These are phyloP conservation scores for Gobius niger DNA, from an alignment of 2,113 vertebrate species.

Conservation along the genomic window DNA sequence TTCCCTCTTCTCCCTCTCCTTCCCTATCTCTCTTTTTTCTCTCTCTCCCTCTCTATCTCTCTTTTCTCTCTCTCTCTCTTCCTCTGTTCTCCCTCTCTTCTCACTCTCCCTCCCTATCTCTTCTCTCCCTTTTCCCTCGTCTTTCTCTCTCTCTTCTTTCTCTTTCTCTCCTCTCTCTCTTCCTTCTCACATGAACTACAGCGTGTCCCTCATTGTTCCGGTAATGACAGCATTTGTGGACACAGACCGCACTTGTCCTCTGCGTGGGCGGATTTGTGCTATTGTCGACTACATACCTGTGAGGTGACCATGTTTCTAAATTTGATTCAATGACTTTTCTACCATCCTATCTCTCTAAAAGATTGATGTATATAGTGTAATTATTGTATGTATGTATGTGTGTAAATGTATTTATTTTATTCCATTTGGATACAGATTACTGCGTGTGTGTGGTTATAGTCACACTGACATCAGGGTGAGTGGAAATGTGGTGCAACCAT, in stretches of 20 bases:
- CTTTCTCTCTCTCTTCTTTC: background rate
- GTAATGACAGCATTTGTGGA: slow-evolving; percentile 22
- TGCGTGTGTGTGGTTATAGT: slow-evolving; percentile 4
- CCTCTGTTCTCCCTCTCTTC: no score
- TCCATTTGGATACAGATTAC: no score
- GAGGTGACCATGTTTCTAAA: background rate
- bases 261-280: slow-evolving; percentile 20
- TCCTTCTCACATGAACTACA: slow-evolving; percentile 48
- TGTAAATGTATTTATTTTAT: no score
- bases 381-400: no score
- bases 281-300: background rate
- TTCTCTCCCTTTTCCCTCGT: background rate
- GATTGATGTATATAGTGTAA: no score
- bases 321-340: no score
- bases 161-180: slow-evolving; percentile 8
- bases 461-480: slow-evolving; percentile 14
- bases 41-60: background rate
- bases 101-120: no score
- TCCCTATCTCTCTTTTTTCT: background rate
- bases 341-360: no score
- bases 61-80: background rate
- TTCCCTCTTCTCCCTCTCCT: background rate
- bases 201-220: slow-evolving; percentile 11
- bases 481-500: background rate
- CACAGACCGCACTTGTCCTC: slow-evolving; percentile 9